Base-by-base conservation (phyloP, 2,113 vertebrate genomes). In the Apteryx owenii region DNA sequence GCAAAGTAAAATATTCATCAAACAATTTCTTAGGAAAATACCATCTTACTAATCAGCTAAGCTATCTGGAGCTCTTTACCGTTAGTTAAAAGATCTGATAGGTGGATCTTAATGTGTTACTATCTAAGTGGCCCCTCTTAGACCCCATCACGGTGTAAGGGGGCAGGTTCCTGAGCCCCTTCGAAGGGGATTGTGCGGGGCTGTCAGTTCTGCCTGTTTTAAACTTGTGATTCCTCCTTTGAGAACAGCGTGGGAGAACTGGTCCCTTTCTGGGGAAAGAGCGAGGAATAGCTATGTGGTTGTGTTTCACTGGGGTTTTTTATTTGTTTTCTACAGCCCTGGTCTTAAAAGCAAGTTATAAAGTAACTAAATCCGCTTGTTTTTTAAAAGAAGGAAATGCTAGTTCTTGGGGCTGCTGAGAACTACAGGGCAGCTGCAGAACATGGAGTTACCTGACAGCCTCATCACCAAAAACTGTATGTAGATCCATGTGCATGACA, bases 401-500 rank as follows among this genome's bases (percentile, higher is more conserved):
- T 10, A 6, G 0, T 62, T 8, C 7, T 4, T 11, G 33, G 48
- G 25, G 40, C 60, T 21, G 33, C 61, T 31, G 50, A 65, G 33
- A 33, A 9, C 54, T 25, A 38, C 36, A 38, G 36, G 36, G 36
- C 36, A 38, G 36, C 7, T 38, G 36, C 36, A 38, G 36, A 38
- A 38, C 36, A 38, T 38, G 36, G 36, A 38, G 36, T 50, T 89
- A 6, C n/a, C 56, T 51, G 28, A 38, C 65, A 38, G 17, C 28
- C 42, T 28, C 65, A 19, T 4, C 61, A 33, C 33, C 66, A 53
- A 25, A 72, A 28, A 7, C 53, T 36, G 17, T 29, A 2, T 36
- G 29, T 53, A 54, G 65, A 29, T 26, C 18, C 1, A 0, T 5
- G 46, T 22, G n/a, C 4, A 2, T 4, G 33, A 26, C 6, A 1